phyloP scores from a whole-genome alignment of 2,888 invertebrate species.

The Cybosia mesomella region DNA sequence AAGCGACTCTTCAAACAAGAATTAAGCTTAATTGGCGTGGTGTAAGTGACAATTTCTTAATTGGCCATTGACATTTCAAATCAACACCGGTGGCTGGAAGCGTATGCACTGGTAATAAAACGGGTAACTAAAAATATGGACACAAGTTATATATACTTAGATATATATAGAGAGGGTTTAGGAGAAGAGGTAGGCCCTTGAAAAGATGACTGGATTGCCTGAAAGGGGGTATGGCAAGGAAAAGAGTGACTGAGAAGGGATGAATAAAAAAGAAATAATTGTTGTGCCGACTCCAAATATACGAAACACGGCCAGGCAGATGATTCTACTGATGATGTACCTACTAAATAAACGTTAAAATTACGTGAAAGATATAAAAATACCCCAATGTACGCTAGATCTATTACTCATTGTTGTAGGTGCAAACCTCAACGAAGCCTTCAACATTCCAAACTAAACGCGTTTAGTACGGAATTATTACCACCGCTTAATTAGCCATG shows the following conservation, averaged over 20 bases:
- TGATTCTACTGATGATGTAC: too few species aligned
- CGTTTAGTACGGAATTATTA: slow-evolving; percentile 10
- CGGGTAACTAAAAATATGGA: too few species aligned
- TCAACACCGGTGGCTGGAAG: background rate
- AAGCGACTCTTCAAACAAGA: background rate
- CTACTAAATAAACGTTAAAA: too few species aligned
- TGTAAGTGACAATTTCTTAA: background rate
- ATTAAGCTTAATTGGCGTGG: background rate
- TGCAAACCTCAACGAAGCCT: background rate
- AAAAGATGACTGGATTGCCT: too few species aligned
- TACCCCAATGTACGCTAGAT: background rate
- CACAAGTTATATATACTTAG: too few species aligned
- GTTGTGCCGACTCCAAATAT: too few species aligned
- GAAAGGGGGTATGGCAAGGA: background rate
- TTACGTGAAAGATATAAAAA: too few species aligned
- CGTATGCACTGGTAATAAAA: background rate
- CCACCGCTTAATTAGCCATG: slow-evolving; percentile 14
- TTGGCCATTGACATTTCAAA: background rate
- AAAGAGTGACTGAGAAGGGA: background rate
- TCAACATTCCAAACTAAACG: slow-evolving; percentile 11
- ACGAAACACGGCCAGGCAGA: too few species aligned
- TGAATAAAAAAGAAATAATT: too few species aligned
- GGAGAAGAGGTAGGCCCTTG: too few species aligned
- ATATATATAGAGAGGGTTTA: too few species aligned
- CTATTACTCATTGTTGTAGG: background rate